A percentile compares a stretch with the other conserved stretches of the same genome.
These are phyloP conservation scores for Synodontis membranacea DNA, from an alignment of 2,113 vertebrate species.

Conservation along the genomic window DNA sequence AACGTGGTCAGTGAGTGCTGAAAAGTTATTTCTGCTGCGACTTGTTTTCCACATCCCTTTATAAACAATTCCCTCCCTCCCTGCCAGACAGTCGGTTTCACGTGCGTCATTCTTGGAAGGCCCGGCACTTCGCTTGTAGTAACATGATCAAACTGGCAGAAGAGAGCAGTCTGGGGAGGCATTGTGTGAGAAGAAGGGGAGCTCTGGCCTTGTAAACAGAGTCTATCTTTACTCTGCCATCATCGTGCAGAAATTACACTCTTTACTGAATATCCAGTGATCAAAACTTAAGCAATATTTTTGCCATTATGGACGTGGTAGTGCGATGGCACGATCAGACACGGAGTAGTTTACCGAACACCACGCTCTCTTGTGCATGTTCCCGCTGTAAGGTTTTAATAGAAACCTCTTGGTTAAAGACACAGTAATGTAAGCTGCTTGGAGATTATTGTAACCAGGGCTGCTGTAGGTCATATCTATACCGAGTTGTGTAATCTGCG, in stretches of 20 bases:
- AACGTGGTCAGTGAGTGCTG: neutral
- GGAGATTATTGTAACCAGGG: constrained; percentile 45
- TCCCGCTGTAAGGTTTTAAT: neutral
- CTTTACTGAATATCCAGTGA: neutral
- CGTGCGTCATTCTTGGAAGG: constrained; percentile 31
- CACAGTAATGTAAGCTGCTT: constrained; percentile 27
- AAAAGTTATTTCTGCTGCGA: constrained; percentile 5
- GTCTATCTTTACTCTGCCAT: constrained; percentile 9
- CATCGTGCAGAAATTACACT: constrained; percentile 1
- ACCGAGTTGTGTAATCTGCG: constrained; percentile 40
- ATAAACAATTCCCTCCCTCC: neutral
- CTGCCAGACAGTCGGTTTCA: constrained; percentile 4
- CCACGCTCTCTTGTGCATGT: neutral
- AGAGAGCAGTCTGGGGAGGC: constrained; percentile 10
- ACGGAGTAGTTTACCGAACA: neutral
- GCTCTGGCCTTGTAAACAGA: constrained; percentile 28
- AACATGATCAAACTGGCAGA: constrained; percentile 36
- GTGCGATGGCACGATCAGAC: neutral
- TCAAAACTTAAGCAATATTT: neutral
- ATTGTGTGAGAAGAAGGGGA: constrained; percentile 10
- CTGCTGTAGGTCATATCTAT: constrained; percentile 34
- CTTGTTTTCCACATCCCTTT: neutral
- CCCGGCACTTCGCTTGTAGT: constrained; percentile 33
- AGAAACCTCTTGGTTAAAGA: neutral
- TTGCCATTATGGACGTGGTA: neutral